Evolutionary conservation across 2,113 vertebrate genomes (phyloP).

Genomic region (Coptodon bakossiorum): DNA sequence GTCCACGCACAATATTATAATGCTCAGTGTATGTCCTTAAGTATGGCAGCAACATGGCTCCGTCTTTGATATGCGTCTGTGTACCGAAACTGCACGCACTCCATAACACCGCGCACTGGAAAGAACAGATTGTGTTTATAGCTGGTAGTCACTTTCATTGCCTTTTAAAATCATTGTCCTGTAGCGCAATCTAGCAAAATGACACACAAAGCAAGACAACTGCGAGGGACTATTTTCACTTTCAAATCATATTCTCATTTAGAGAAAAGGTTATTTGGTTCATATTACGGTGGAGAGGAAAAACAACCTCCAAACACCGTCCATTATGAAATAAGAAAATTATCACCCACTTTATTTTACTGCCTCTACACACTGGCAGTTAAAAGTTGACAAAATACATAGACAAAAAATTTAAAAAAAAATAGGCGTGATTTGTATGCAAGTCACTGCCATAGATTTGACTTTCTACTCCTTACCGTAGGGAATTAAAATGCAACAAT

Average conservation of each 20-base stretch:
- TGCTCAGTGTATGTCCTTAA: slow-evolving; percentile 25
- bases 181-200: slow-evolving; percentile 41
- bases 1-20: slow-evolving; percentile 24
- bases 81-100: background rate
- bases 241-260: slow-evolving; percentile 48
- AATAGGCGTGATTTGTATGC: background rate
- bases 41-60: slow-evolving; percentile 19
- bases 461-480: background rate
- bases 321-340: slow-evolving; percentile 33
- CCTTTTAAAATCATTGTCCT: slow-evolving; percentile 40
- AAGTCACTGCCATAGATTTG: background rate
- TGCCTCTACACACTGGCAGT: background rate
- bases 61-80: slow-evolving; percentile 3
- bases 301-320: slow-evolving; percentile 2
- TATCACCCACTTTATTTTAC: background rate
- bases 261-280: slow-evolving; percentile 48
- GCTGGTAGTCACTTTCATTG: slow-evolving; percentile 40
- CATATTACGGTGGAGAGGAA: slow-evolving; percentile 8
- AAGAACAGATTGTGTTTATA: slow-evolving; percentile 44
- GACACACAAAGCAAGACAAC: slow-evolving; percentile 2
- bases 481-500: slow-evolving; percentile 12
- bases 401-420: background rate
- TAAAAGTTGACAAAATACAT: background rate
- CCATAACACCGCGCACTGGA: background rate
- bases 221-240: slow-evolving; percentile 35